phyloP scores from a whole-genome alignment of 2,113 vertebrate genomes.

The Apteryx mantelli region DNA sequence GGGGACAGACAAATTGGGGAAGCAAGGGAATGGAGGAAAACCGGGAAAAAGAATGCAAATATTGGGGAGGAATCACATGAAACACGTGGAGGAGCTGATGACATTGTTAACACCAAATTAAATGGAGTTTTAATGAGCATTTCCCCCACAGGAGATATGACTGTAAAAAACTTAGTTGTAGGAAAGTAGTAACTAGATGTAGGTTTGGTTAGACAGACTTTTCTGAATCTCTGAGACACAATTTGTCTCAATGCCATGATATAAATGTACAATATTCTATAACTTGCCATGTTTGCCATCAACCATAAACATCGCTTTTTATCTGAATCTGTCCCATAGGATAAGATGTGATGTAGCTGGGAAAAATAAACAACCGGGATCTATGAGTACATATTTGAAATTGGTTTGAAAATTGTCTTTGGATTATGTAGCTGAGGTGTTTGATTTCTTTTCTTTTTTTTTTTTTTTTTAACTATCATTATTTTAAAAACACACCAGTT shows the following conservation, averaged over 20 bases:
- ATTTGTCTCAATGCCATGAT: neutral
- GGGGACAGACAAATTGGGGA: neutral
- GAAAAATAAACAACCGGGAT: neutral
- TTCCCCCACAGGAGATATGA: neutral
- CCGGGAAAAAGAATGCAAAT: slow-evolving; percentile 1
- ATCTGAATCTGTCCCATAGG: neutral
- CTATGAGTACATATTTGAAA: neutral
- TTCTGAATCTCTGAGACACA: neutral
- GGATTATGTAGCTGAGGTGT: accelerated
- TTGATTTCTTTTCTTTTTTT: too few relatives aligned
- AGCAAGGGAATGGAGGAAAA: neutral
- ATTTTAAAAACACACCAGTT: neutral
- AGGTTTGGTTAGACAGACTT: neutral
- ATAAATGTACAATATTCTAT: neutral
- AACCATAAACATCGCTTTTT: neutral
- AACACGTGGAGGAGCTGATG: slow-evolving; percentile 31
- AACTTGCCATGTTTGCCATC: neutral
- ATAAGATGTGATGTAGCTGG: neutral
- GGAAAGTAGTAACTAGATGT: neutral
- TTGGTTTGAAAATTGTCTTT: neutral
- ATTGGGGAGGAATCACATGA: slow-evolving; percentile 22
- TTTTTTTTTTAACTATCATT: neutral
- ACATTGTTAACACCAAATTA: slow-evolving; percentile 44
- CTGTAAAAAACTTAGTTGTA: neutral
- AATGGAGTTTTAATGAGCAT: slow-evolving; percentile 27